Evolutionary conservation across 2,797 vertebrate species (phyloP).

Genomic region (Rousettus madagascariensis): DNA sequence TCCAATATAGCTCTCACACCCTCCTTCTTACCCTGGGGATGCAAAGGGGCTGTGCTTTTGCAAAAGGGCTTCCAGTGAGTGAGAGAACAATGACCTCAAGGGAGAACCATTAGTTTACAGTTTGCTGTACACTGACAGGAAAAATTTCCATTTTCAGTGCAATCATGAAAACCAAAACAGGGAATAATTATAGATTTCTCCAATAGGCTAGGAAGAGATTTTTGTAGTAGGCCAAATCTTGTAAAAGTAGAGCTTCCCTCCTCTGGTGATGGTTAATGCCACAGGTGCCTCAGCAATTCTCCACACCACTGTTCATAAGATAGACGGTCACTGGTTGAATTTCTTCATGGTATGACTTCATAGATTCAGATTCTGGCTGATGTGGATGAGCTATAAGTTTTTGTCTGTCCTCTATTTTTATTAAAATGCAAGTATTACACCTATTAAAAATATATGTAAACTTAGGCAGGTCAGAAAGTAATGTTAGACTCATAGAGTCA

Average conservation of each 20-base stretch:
- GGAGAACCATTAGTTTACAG: not conserved
- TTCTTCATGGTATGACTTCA: not conserved
- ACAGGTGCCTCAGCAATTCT: not conserved
- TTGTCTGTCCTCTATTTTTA: not conserved
- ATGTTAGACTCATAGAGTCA: not conserved
- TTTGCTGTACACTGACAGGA: not conserved
- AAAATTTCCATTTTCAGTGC: not conserved
- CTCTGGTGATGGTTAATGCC: too few relatives aligned
- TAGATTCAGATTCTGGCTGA: not conserved
- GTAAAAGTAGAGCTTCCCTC: not conserved
- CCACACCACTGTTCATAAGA: too few relatives aligned
- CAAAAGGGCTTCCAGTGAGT: not conserved
- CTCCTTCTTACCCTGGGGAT: not conserved
- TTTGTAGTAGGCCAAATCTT: not conserved
- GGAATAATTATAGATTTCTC: not conserved
- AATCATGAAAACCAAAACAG: not conserved
- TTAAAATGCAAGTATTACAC: not conserved
- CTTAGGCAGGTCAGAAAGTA: not conserved
- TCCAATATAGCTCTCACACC: not conserved
- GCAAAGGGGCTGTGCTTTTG: not conserved
- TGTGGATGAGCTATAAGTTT: too few relatives aligned
- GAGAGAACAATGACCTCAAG: not conserved
- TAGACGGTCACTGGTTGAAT: too few relatives aligned
- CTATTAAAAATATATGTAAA: not conserved
- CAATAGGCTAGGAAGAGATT: not conserved